Percentiles rank a stretch among this genome's conserved stretches.
phyloP scores from a whole-genome alignment of 2,797 vertebrate species.

The Syngnathus acus region DNA sequence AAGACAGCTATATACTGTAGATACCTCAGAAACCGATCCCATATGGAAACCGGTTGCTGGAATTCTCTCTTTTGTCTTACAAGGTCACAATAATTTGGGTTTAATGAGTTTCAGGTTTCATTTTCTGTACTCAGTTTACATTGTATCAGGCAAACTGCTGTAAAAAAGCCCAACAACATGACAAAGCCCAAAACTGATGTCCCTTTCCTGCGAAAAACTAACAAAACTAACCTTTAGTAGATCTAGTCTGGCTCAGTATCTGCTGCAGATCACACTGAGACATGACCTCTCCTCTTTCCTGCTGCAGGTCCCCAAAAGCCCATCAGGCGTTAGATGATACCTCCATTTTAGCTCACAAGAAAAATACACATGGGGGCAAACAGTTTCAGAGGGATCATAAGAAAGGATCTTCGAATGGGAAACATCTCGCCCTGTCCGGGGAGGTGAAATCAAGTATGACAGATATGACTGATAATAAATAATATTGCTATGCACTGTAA shows the following conservation, averaged over 20 bases:
- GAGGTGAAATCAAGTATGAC: neutral
- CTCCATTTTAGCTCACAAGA: constrained; percentile 34
- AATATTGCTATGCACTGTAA: neutral
- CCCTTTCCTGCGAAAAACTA: constrained; percentile 7
- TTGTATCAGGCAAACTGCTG: neutral
- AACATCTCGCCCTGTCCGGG: neutral
- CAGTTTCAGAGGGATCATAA: constrained; percentile 36
- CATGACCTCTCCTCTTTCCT: constrained; percentile 55
- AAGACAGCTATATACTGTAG: neutral
- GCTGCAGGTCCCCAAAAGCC: constrained; percentile 38
- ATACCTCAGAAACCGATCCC: neutral
- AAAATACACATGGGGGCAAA: constrained; percentile 28
- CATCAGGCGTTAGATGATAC: constrained; percentile 59
- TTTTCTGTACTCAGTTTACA: neutral
- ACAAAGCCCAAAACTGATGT: constrained; percentile 17
- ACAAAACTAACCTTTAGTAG: constrained; percentile 5
- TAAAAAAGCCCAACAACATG: neutral
- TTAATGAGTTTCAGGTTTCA: constrained; percentile 4
- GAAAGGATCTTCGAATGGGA: constrained; percentile 2
- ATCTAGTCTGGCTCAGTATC: constrained; percentile 60
- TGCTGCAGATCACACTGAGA: constrained; percentile 51
- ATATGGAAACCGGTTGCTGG: neutral
- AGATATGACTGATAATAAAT: neutral
- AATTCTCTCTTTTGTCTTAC: neutral
- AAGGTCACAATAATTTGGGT: neutral